Conservation (phyloP, 2,113 vertebrate genomes). For the Sapajus apella region DNA sequence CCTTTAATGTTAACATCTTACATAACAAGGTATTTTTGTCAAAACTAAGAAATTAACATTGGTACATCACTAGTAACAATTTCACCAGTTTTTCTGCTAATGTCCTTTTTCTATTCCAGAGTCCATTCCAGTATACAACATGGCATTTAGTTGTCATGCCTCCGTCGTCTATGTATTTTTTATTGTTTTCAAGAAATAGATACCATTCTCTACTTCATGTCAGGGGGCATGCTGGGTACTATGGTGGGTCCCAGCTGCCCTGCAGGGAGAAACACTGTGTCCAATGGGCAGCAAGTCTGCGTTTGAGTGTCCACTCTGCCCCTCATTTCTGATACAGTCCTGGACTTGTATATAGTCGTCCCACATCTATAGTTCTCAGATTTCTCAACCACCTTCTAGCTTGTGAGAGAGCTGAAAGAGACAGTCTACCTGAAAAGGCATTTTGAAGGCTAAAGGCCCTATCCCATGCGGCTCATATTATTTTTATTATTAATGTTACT, state of each 20-base stretch:
- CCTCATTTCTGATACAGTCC: background rate
- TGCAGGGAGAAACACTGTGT: background rate
- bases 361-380: background rate
- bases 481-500: background rate
- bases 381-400: background rate
- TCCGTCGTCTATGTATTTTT: background rate
- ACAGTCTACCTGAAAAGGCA: background rate
- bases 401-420: background rate
- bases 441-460: background rate
- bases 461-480: background rate
- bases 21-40: background rate
- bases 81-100: background rate
- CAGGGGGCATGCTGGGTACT: background rate
- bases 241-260: background rate
- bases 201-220: background rate
- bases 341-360: background rate
- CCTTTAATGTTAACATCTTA: background rate
- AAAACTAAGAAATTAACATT: background rate
- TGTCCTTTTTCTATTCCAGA: background rate
- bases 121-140: background rate
- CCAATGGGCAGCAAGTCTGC: background rate
- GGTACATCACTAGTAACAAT: background rate
- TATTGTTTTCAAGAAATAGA: slow-evolving; percentile 16
- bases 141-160: background rate
- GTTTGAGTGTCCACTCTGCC: background rate